A percentile compares a stretch with the other conserved stretches of the same genome.
Conservation (phyloP, 2,113 vertebrate genomes). For the Dryoscopus gambensis region DNA sequence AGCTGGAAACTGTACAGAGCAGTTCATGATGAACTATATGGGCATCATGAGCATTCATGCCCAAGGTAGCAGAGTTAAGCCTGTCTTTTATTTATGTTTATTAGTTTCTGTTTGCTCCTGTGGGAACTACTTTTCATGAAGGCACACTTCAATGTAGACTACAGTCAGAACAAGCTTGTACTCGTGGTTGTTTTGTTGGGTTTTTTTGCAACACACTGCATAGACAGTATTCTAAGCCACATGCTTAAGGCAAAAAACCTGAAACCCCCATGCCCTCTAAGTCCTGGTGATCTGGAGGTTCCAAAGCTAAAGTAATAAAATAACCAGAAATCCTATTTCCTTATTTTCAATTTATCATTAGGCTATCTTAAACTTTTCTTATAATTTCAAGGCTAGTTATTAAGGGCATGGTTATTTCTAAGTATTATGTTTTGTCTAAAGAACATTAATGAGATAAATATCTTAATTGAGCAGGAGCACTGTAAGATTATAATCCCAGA, state of each 20-base stretch:
- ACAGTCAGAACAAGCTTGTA: background rate
- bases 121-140: background rate
- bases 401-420: background rate
- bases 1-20: background rate
- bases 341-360: background rate
- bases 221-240: background rate
- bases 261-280: fast-evolving
- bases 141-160: background rate
- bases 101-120: background rate
- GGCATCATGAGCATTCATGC: background rate
- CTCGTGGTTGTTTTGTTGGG: background rate
- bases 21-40: background rate
- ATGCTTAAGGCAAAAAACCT: background rate
- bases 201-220: background rate
- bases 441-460: background rate
- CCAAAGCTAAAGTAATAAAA: background rate
- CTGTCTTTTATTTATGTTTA: background rate
- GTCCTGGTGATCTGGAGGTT: background rate
- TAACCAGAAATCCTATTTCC: background rate
- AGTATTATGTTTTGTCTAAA: background rate
- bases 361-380: background rate
- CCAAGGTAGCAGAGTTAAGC: background rate
- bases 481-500: background rate
- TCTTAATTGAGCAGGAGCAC: background rate
- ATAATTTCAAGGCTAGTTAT: background rate